Base-by-base conservation (phyloP, 1,140 invertebrate genomes). In the Drosophila triauraria region DNA sequence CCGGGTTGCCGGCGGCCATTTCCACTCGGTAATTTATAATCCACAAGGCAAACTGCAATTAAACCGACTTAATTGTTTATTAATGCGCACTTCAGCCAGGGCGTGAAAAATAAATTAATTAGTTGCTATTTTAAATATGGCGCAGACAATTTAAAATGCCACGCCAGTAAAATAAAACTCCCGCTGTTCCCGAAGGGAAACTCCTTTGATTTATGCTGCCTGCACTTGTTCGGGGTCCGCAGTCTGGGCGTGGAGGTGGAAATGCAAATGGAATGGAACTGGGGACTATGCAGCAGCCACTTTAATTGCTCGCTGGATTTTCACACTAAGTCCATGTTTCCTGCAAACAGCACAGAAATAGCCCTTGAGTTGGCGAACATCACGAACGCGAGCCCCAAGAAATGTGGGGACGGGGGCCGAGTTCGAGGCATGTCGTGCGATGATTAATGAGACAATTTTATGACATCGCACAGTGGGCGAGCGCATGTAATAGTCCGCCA, bases 361-460 rank as follows among this genome's bases (percentile, higher is more conserved):
- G 75, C 63, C 51, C 50, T 44, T 25, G 65, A 72, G 67, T 6
- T 35, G 67, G 53, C 27, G 48, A 69, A 51, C 40, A 57, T 51
- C 46, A 54, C 65, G 47, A 54, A 67, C 79, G 47, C 30, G 46
- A 44, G 60, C 17, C n/a, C 20, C 44, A 64, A 72, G 42, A 77
- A 65, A 48, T 40, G 57, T 38, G 43, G n/a, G 27, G 9, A 17
- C 10, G 23, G 56, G 47, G 42, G 30, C 50, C 53, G 42, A 9
- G 35, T 20, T 50, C 35, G 53, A 44, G 53, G 70, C 83, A 79
- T 87, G 80, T 77, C 76, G 78, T 64, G 79, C 54, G 81, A 91
- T 91, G 88, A 91, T 91, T 85, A 91, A 91, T 91, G 88, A 76
- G 81, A 85, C 81, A 85, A 88, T 85, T 82, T 82, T 85, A 85